These are phyloP conservation scores for Zophobas atratus DNA, from an alignment of 1,140 invertebrate species.

Conservation along the genomic window DNA sequence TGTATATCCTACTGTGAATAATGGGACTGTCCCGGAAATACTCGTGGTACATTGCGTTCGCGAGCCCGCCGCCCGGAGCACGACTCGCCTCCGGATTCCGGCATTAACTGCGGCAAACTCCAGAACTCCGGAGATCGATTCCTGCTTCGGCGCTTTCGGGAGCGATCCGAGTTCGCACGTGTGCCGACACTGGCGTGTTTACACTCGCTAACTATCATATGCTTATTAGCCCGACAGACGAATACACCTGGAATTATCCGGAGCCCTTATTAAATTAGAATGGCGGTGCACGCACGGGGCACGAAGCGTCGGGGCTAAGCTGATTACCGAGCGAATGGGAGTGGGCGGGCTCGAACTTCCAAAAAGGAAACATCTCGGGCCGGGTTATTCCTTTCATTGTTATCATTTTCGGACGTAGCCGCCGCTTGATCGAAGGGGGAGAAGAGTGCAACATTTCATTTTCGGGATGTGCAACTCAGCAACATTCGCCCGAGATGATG, in stretches of 20 bases:
- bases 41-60: constrained; percentile 51
- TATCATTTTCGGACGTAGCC: too few relatives aligned
- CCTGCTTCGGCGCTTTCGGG: constrained; percentile 52
- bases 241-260: constrained; percentile 32
- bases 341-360: background rate
- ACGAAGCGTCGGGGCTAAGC: background rate
- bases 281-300: background rate
- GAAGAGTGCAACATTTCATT: too few relatives aligned
- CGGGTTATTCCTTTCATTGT: background rate
- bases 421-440: too few relatives aligned
- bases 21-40: constrained; percentile 47
- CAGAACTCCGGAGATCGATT: constrained; percentile 52
- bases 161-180: constrained; percentile 21
- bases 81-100: constrained; percentile 51
- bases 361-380: background rate
- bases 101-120: constrained; percentile 51
- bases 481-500: too few relatives aligned
- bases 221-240: constrained; percentile 30
- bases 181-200: constrained; percentile 36
- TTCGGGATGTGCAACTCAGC: too few relatives aligned
- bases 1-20: constrained; percentile 50
- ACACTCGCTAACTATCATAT: constrained; percentile 37
- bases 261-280: constrained; percentile 7
- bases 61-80: constrained; percentile 46
- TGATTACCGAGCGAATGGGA: background rate